Evolutionary conservation across 2,888 invertebrate species (phyloP).

Genomic region (Cephus rjabovi): DNA sequence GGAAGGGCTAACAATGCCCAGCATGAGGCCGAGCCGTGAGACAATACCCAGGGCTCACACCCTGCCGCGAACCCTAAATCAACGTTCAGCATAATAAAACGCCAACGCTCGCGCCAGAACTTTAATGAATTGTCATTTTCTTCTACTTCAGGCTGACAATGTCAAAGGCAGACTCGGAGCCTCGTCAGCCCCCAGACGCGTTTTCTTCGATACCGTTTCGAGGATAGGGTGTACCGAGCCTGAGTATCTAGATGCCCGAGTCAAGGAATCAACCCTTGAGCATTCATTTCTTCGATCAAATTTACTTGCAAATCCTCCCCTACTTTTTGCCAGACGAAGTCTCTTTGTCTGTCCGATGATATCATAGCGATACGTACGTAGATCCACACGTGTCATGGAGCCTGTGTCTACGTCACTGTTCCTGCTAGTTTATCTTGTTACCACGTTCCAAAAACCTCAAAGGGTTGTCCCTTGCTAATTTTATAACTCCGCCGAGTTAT

Average conservation of each 20-base stretch:
- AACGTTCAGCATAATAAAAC: slow-evolving; percentile 62
- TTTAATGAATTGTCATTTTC: slow-evolving; percentile 58
- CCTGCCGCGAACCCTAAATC: slow-evolving; percentile 58
- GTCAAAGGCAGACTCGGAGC: background rate
- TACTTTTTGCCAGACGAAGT: background rate
- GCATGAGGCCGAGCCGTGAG: slow-evolving; percentile 54
- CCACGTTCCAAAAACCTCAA: background rate
- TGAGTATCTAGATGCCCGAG: background rate
- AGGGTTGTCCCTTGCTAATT: background rate
- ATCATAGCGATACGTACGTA: background rate
- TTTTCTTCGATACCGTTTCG: background rate
- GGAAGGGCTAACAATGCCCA: slow-evolving; percentile 58
- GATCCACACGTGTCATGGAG: background rate
- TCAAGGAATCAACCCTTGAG: background rate
- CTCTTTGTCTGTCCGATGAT: background rate
- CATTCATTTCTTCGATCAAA: background rate
- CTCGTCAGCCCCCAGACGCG: background rate
- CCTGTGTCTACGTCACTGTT: background rate
- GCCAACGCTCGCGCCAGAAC: slow-evolving; percentile 38
- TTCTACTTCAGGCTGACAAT: slow-evolving; percentile 26
- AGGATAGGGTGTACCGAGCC: background rate
- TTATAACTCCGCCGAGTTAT: background rate
- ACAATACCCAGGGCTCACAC: slow-evolving; percentile 55
- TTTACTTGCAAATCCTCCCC: background rate
- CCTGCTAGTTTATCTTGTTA: background rate